Base-by-base conservation (phyloP, 2,797 vertebrate species). In the Thalassophryne amazonica region DNA sequence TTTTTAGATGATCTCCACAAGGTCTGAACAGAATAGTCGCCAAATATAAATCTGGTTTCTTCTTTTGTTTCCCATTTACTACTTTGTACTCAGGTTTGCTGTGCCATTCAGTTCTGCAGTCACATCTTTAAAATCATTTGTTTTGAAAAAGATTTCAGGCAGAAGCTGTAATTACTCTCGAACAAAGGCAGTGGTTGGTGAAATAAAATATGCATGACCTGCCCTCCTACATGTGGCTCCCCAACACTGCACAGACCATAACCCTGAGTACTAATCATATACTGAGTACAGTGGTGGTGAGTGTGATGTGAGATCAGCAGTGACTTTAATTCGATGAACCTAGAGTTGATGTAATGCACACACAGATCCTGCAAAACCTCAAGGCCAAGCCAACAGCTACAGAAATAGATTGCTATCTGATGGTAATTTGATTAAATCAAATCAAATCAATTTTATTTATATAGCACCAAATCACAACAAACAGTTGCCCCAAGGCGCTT, bases 311-410 rank as follows among this genome's bases (percentile, higher is more conserved):
- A 37, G 49, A 28, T 63, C 37, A 43, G 46, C n/a, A 8, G 16
- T 25, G 29, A 9, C 12, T 12, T 49, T 65, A 49, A 76, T 66
- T 59, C 46, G 43, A 72, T 55, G 52, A 63, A 59, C 42, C 43
- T 1, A 32, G 20, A 18, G 5, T 1, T 54, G 53, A 56, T 59
- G 35, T 28, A 54, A 60, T 72, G 25, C 56, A 40, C 41, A 43
- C 14, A 2, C 19, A 7, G 28, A 20, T 35, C 25, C 9, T 64
- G 50, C 3, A 9, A 50, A 46, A 54, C 46, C 19, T 59, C 25
- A 51, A 41, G 49, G 55, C 14, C 34, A 70, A 39, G 21, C 33
- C 19, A 7, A 14, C 71, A 59, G 60, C 69, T 60, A 66, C 41
- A 59, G 60, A 36, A 31, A 43, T 33, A 22, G 57, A 68, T 37